Evolutionary conservation across 2,113 vertebrate genomes (phyloP).

Genomic region (Mesitornis unicolor): DNA sequence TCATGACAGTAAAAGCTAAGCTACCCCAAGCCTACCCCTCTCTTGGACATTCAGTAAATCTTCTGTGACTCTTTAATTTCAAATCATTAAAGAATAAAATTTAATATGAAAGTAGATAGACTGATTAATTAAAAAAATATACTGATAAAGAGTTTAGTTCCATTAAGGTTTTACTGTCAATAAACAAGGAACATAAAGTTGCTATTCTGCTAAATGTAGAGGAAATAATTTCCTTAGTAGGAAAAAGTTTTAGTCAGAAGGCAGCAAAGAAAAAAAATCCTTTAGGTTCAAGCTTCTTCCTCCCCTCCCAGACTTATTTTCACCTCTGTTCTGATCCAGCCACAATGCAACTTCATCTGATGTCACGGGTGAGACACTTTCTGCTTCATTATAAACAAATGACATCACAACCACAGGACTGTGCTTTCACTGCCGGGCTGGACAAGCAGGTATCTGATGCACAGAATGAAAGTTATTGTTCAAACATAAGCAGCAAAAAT

Average conservation of each 20-base stretch:
- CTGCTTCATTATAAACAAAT: not conserved
- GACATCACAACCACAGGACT: not conserved
- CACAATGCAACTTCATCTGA: not conserved
- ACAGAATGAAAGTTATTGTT: not conserved
- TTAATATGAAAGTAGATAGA: not conserved
- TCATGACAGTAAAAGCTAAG: not conserved
- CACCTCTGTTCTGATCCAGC: not conserved
- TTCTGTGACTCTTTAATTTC: not conserved
- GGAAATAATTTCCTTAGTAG: not conserved
- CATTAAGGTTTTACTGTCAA: not conserved
- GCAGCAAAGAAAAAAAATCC: not conserved
- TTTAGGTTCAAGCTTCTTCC: not conserved
- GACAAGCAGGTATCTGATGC: not conserved
- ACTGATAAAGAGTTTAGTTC: not conserved
- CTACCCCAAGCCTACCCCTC: not conserved
- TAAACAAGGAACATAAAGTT: not conserved
- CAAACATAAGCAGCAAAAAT: conserved; percentile 9
- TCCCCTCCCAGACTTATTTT: not conserved
- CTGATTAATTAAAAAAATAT: not conserved
- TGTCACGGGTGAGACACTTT: not conserved
- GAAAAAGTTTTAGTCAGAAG: not conserved
- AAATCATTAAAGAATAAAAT: not conserved
- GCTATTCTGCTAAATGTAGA: not conserved
- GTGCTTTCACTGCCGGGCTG: not conserved
- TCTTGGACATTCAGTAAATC: not conserved